These are phyloP conservation scores for Falco peregrinus DNA, from an alignment of 2,797 vertebrate species.

Conservation along the genomic window DNA sequence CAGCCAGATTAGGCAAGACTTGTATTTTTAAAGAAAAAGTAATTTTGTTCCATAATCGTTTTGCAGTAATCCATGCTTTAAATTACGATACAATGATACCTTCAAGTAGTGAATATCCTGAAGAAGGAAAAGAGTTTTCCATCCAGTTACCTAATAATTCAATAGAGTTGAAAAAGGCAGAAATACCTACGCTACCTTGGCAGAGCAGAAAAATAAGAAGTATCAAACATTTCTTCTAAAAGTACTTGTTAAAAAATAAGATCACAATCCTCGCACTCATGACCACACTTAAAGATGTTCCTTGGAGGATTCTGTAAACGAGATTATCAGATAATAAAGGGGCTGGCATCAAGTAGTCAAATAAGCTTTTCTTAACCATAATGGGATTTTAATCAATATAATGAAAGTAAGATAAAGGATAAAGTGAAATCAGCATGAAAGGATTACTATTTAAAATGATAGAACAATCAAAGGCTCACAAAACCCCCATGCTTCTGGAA, in stretches of 20 bases:
- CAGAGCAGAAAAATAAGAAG: not conserved
- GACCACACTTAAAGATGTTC: not conserved
- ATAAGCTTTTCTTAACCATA: not conserved
- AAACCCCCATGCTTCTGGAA: not conserved
- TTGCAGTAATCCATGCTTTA: not conserved
- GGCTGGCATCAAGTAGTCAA: not conserved
- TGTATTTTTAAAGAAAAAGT: not conserved
- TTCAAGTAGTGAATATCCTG: not conserved
- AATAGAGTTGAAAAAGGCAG: not conserved
- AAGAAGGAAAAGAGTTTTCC: not conserved
- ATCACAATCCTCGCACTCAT: not conserved
- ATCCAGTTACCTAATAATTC: not conserved
- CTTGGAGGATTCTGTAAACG: not conserved
- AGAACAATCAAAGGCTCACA: not conserved
- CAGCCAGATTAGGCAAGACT: not conserved
- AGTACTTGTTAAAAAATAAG: not conserved
- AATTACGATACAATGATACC: not conserved
- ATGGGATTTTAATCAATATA: slow-evolving; percentile 27
- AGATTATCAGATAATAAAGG: slow-evolving; percentile 12
- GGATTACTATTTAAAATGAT: not conserved
- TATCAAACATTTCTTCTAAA: not conserved
- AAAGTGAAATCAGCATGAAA: not conserved
- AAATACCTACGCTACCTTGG: not conserved
- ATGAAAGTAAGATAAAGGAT: not conserved
- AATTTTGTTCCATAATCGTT: not conserved